phyloP scores from a whole-genome alignment of 2,113 vertebrate genomes.

The Cyprichromis sp. region DNA sequence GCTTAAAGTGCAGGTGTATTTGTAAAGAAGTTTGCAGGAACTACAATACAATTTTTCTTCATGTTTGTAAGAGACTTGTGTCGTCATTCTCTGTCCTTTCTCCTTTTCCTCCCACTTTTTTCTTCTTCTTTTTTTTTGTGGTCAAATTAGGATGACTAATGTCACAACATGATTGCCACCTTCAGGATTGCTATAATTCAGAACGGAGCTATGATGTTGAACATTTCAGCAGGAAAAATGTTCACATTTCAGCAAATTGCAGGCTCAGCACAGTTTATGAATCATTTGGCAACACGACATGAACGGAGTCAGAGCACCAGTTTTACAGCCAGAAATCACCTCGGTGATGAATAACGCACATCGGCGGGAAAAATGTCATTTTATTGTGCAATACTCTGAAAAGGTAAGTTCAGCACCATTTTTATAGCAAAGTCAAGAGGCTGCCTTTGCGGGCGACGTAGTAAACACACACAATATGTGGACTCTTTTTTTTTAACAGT shows the following conservation, averaged over 20 bases:
- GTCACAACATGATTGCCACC: slow-evolving; percentile 49
- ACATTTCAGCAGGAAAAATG: slow-evolving; percentile 47
- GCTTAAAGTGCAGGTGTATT: not conserved
- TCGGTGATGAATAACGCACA: slow-evolving; percentile 28
- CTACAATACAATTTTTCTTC: not conserved
- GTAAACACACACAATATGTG: not conserved
- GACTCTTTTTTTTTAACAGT: not conserved
- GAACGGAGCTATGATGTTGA: slow-evolving; percentile 14
- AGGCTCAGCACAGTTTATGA: slow-evolving; percentile 58
- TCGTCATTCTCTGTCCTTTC: not conserved
- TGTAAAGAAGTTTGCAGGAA: not conserved
- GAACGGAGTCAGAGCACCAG: slow-evolving; percentile 42
- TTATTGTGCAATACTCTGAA: slow-evolving; percentile 8
- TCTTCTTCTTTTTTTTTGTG: not conserved
- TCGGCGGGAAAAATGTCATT: slow-evolving; percentile 19
- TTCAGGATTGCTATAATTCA: slow-evolving; percentile 41
- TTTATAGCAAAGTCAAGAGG: not conserved
- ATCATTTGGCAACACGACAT: slow-evolving; percentile 52
- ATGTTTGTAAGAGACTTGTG: not conserved
- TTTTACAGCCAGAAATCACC: slow-evolving; percentile 27
- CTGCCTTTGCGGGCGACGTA: not conserved
- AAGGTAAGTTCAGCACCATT: slow-evolving; percentile 3
- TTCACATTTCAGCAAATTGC: slow-evolving; percentile 44
- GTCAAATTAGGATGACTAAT: slow-evolving; percentile 46
- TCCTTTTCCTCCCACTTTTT: not conserved